Evolutionary conservation across 2,113 vertebrate genomes (phyloP).

Genomic region (Oplegnathus fasciatus): DNA sequence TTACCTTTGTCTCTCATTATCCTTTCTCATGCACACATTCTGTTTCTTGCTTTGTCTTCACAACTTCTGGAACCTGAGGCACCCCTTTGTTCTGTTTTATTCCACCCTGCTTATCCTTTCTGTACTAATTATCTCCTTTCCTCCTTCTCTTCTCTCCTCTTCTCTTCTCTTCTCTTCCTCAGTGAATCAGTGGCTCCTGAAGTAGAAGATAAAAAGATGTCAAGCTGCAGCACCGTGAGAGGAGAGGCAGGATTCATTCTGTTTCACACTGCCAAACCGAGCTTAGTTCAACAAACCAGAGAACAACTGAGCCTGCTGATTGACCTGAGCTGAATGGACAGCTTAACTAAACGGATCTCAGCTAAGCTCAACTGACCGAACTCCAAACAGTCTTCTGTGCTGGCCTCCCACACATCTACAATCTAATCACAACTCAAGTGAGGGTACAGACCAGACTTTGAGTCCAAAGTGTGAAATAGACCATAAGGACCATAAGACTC

Average conservation of each 20-base stretch:
- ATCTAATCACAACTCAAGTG: not conserved
- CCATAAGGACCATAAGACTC: slow-evolving; percentile 28
- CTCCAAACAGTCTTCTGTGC: slow-evolving; percentile 13
- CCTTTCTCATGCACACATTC: not conserved
- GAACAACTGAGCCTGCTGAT: slow-evolving; percentile 5
- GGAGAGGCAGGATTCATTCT: slow-evolving; percentile 26
- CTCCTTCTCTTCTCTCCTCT: slow-evolving; percentile 6
- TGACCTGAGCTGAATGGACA: slow-evolving; percentile 13
- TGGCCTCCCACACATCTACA: slow-evolving; percentile 36
- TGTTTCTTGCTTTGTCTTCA: not conserved
- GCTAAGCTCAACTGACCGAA: slow-evolving; percentile 21
- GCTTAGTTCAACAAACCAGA: slow-evolving; percentile 20
- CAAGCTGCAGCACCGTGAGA: not conserved
- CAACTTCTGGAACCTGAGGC: slow-evolving; percentile 31
- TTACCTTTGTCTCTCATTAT: slow-evolving; percentile 13
- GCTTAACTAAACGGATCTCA: slow-evolving; percentile 44
- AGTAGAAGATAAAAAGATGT: slow-evolving; percentile 60
- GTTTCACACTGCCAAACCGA: slow-evolving; percentile 35
- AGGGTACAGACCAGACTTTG: not conserved
- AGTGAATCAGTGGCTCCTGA: slow-evolving; percentile 86
- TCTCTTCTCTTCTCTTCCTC: slow-evolving; percentile 15
- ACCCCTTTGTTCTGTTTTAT: slow-evolving; percentile 11
- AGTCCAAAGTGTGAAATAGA: slow-evolving; percentile 32
- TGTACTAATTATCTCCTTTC: slow-evolving; percentile 32
- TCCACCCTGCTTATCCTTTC: slow-evolving; percentile 7